Base-by-base conservation (phyloP, 2,113 vertebrate species). In the Rhodinocichla rosea region DNA sequence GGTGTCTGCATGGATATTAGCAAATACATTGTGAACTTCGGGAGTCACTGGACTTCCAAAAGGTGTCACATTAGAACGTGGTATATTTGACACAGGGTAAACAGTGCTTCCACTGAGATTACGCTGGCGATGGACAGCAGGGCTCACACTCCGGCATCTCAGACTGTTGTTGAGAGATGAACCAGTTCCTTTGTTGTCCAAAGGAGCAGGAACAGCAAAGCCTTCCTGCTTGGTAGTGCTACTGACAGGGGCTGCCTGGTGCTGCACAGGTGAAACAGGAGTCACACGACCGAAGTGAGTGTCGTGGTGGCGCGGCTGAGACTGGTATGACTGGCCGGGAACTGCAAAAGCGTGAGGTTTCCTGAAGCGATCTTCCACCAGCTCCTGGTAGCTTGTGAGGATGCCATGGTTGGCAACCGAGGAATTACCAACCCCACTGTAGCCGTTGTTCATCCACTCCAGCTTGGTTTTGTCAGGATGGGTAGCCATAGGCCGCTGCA, bases 361-460 rank as follows among this genome's bases (percentile, higher is more conserved):
- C 94, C 99, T 98, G 98, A 99, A 99, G 69, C 98, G 99, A 96
- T 99, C 99, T n/a, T 99, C 99, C 85, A 99, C 98, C 55, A 99
- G 97, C 83, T 99, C 99, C 96, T 99, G 99, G 90, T 99, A 99
- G 97, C 98, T 98, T 8, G 99, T 99, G 26, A 99, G 98, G 96
- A 99, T 99, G 88, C 98, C 98, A 4, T 98, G 98, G 97, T 97
- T 98, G 15, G 99, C 98, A 35, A 98, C 98, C 0, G 98, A 96
- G 0, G 98, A 98, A 74, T 79, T 98, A 52, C 97, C 97, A 6
- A 98, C 97, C 11, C 97, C 97, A 3, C 97, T 96, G 79, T 99
- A 99, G 68, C 98, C 99, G 4, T 98, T 99, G 82, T 98, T 99
- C 99, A 99, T 99, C 99, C 99, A 99, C 88, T 99, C 99, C 4